These are phyloP conservation scores for Campoplex capitator DNA, from an alignment of 2,888 invertebrate genomes.

Conservation along the genomic window DNA sequence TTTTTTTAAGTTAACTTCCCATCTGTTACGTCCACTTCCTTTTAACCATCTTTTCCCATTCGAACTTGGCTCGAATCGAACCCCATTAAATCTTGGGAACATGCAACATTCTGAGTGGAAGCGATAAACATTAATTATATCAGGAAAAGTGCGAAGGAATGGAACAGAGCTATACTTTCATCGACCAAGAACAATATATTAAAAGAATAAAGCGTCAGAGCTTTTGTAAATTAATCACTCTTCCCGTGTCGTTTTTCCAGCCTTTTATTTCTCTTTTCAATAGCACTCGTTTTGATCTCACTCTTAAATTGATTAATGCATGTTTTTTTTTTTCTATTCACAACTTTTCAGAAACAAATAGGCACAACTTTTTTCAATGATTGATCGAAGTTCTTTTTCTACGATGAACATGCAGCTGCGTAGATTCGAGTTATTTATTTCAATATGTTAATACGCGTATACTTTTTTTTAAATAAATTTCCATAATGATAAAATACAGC, in stretches of 20 bases:
- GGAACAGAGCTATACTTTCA: background rate
- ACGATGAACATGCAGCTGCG: background rate
- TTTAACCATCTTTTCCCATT: background rate
- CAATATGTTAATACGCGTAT: background rate
- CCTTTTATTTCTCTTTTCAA: background rate
- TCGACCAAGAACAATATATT: background rate
- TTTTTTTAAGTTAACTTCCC: background rate
- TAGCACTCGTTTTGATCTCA: background rate
- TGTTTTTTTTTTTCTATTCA: background rate
- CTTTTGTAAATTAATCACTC: background rate
- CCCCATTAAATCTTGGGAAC: background rate
- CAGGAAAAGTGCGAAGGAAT: background rate
- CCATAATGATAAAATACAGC: slow-evolving; percentile 7
- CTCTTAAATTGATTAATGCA: background rate
- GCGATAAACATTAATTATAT: background rate
- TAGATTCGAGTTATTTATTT: slow-evolving; percentile 1
- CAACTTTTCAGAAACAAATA: background rate
- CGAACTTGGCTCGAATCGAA: background rate
- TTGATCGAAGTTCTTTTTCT: background rate
- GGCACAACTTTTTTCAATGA: background rate
- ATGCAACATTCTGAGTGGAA: background rate
- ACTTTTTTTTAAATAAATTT: slow-evolving; percentile 10
- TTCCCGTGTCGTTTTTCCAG: background rate
- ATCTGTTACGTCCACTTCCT: background rate
- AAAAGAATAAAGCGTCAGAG: background rate